phyloP scores from a whole-genome alignment of 2,888 invertebrate species.

The Cylindroiulus punctatus region DNA sequence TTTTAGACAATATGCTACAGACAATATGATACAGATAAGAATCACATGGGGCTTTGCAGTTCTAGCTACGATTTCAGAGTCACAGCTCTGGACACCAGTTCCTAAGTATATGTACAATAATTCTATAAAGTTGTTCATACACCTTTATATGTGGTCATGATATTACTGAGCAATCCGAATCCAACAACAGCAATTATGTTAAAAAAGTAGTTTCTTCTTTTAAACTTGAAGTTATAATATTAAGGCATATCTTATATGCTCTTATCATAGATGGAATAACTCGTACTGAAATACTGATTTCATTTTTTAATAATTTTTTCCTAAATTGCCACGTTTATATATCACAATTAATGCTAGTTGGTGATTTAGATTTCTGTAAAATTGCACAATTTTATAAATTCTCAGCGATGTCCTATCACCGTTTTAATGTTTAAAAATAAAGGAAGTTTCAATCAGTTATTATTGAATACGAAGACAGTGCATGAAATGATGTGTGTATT shows the following conservation, averaged over 20 bases:
- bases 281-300: no score
- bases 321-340: no score
- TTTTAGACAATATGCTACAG: no score
- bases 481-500: not conserved
- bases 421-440: not conserved
- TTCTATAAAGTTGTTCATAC: not conserved
- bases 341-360: no score
- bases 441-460: not conserved
- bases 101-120: not conserved
- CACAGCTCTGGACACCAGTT: not conserved
- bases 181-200: not conserved
- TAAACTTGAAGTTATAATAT: no score
- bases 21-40: not conserved
- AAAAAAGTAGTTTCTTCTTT: no score
- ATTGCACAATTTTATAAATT: no score
- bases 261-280: no score
- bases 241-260: no score
- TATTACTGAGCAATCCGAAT: not conserved
- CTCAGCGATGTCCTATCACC: no score
- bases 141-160: not conserved
- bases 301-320: no score
- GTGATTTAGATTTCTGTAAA: no score
- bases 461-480: not conserved
- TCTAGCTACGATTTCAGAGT: constrained; percentile 6
- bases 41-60: constrained; percentile 34